Base-by-base conservation (phyloP, 2,888 invertebrate genomes). In the Acanthosoma haemorrhoidale region DNA sequence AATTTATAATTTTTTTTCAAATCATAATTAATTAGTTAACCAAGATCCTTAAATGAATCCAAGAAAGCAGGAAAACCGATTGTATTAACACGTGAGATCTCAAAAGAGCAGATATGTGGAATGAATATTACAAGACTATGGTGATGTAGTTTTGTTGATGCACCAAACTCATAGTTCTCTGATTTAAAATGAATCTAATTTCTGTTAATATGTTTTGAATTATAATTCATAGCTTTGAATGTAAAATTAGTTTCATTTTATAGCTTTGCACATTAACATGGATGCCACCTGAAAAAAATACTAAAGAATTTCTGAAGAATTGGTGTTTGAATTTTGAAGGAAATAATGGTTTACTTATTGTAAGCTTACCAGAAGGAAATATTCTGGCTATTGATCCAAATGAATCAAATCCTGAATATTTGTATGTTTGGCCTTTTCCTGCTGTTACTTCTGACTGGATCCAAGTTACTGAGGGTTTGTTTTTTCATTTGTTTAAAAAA, bases 341-440 rank as follows among this genome's bases (percentile, higher is more conserved):
- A n/a, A 36, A 51, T 6, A 9, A 9, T 4, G 67, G 36, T 16
- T 57, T 67, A 9, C 21, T 67, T 34, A 16, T 67, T 21, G 4
- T 67, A 13, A 32, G 51, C 8, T 18, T 67, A 29, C 67, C 67
- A 13, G 51, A 67, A 6, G 67, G 67, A 32, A 51, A 31, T 15
- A 31, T 67, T 18, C 4, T 67, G 18, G 16, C 32, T 67, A n/a
- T 57, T 13, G 41, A 43, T 16, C 67, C 67, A 34, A 32, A 57
- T 18, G 18, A 1, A 13, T 18, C 13, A 0, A 15, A 15, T 66
- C 9, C 32, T 15, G 67, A 67, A 21, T 57, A 31, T 34, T 25
- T 67, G 1, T 34, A 67, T 6, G 6, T 16, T 2, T 67, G 32
- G 67, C 31, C 43, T 18, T 67, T 34, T 21, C 31, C 43, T 21